Conservation (phyloP, 2,888 invertebrate species). For the Amphipoea lucens region DNA sequence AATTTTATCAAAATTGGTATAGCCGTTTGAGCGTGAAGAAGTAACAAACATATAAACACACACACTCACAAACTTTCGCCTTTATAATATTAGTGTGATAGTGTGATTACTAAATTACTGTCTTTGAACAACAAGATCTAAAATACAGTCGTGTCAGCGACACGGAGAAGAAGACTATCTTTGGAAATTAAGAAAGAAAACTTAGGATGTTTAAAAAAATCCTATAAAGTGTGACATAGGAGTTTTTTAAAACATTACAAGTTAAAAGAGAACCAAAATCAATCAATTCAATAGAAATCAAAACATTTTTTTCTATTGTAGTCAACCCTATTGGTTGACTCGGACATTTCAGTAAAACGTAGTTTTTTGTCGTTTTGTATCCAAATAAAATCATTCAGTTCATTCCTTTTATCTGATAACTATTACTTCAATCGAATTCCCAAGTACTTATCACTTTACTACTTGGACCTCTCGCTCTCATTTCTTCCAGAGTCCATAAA, state of each 20-base stretch:
- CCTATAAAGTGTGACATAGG: too few species aligned
- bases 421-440: not conserved
- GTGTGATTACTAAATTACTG: too few species aligned
- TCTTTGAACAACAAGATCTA: not conserved
- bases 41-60: too few species aligned
- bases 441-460: constrained; percentile 24
- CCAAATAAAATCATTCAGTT: not conserved
- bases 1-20: too few species aligned
- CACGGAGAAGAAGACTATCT: too few species aligned
- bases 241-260: not conserved
- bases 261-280: not conserved
- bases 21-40: too few species aligned
- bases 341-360: not conserved
- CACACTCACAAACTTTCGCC: too few species aligned
- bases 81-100: too few species aligned
- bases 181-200: not conserved
- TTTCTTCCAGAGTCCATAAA: constrained; percentile 26
- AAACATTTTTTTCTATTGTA: too few species aligned
- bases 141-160: too few species aligned
- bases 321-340: not conserved
- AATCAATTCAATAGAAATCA: not conserved
- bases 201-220: not conserved
- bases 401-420: not conserved
- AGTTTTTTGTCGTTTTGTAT: not conserved
- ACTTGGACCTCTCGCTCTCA: constrained; percentile 15